Evolutionary conservation across 2,888 invertebrate genomes (phyloP).

Genomic region (Sesamia inferens): DNA sequence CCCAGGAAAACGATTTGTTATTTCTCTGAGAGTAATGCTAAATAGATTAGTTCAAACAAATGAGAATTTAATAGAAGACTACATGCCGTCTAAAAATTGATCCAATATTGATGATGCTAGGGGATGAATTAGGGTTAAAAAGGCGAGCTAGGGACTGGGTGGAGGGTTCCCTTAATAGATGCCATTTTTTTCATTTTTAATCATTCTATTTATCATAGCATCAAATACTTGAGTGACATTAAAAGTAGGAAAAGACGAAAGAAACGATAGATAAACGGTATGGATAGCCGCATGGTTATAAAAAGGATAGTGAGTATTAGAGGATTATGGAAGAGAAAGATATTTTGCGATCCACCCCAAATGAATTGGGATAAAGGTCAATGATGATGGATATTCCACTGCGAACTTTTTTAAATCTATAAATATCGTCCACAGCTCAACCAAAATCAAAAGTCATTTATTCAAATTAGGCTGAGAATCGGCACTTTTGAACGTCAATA

Average conservation of each 20-base stretch:
- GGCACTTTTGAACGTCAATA: no score
- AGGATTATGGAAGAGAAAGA: no score
- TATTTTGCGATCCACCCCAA: no score
- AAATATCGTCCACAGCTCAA: no score
- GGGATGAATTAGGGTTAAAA: conserved; percentile 29
- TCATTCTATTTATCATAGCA: neutral
- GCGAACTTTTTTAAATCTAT: neutral
- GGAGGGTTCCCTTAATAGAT: neutral
- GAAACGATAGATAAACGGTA: no score
- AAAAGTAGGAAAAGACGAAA: no score
- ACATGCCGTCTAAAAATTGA: conserved; percentile 44
- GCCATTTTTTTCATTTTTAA: neutral
- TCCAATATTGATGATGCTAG: conserved; percentile 42
- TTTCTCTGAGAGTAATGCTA: conserved; percentile 45
- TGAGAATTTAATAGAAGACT: conserved; percentile 36
- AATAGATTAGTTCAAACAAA: conserved; percentile 50
- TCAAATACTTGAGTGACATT: no score
- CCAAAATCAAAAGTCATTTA: no score
- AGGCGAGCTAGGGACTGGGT: neutral
- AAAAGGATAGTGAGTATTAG: no score
- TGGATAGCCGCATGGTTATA: no score
- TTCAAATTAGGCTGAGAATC: no score
- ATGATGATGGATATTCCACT: neutral
- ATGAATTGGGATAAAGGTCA: no score
- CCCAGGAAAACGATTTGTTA: conserved; percentile 42